phyloP scores from a whole-genome alignment of 2,113 vertebrate species.

The Hassar affinis region DNA sequence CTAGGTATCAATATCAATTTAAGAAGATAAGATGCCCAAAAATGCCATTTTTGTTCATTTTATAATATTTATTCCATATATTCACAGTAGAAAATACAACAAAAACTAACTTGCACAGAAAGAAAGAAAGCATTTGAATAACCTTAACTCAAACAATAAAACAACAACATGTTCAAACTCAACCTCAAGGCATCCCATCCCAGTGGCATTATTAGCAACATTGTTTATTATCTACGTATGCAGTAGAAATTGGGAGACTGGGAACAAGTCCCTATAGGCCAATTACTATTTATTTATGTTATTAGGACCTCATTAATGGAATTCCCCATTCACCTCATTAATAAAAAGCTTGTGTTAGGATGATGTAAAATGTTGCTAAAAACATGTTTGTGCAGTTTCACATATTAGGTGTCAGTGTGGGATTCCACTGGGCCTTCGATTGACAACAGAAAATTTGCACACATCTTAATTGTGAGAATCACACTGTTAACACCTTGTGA shows the following conservation, averaged over 20 bases:
- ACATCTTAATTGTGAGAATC: too few relatives aligned
- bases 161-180: background rate
- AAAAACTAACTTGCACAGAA: background rate
- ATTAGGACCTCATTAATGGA: constrained; percentile 20
- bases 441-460: too few relatives aligned
- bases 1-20: background rate
- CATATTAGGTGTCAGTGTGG: background rate
- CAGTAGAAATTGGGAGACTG: constrained; percentile 2
- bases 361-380: constrained; percentile 32
- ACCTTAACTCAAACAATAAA: background rate
- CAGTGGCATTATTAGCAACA: constrained; percentile 44
- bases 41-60: background rate
- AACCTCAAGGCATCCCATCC: background rate
- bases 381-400: background rate
- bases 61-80: background rate
- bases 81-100: background rate
- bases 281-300: constrained; percentile 13
- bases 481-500: too few relatives aligned
- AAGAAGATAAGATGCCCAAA: background rate
- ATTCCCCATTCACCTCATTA: constrained; percentile 33
- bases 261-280: constrained; percentile 7
- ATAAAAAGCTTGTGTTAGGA: constrained; percentile 14
- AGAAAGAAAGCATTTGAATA: background rate
- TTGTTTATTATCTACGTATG: constrained; percentile 19
- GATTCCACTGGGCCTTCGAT: background rate